Percentiles rank a stretch among this genome's conserved stretches.
Conservation (phyloP, 2,113 vertebrate species). For the Saguinus imperator region DNA sequence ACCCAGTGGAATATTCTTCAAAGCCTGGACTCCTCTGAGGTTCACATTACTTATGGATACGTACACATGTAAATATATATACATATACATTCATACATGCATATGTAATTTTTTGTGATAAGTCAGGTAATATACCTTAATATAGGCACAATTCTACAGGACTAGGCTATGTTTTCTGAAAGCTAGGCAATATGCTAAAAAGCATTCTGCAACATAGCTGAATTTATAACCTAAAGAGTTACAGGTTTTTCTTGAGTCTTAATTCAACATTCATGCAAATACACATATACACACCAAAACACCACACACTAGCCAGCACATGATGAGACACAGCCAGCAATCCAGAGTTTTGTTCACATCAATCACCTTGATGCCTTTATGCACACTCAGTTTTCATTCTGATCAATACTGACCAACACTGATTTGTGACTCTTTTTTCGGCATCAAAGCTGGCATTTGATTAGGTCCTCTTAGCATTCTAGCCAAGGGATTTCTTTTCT, state of each 20-base stretch:
- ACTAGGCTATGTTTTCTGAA: not conserved
- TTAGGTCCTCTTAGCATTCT: not conserved
- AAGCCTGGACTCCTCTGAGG: not conserved
- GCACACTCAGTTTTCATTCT: not conserved
- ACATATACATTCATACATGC: not conserved
- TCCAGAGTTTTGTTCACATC: not conserved
- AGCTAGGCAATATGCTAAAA: slow-evolving; percentile 13
- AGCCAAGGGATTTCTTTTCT: not conserved
- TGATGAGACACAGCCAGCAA: not conserved
- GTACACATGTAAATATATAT: not conserved
- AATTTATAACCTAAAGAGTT: not conserved
- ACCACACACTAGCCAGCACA: not conserved
- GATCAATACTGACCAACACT: not conserved
- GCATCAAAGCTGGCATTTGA: not conserved
- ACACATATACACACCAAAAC: not conserved
- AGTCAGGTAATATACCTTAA: slow-evolving; percentile 17
- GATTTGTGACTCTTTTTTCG: not conserved
- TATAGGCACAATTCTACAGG: slow-evolving; percentile 10
- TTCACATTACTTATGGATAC: not conserved
- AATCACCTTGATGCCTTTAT: not conserved
- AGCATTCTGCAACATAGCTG: not conserved
- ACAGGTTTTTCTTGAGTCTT: not conserved
- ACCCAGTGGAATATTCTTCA: not conserved
- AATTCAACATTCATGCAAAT: not conserved
- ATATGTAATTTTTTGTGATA: slow-evolving; percentile 6